Evolutionary conservation across 2,113 vertebrate genomes (phyloP), one percentile per base, ranked within the genome.

Genomic region (Dipodomys spectabilis): DNA sequence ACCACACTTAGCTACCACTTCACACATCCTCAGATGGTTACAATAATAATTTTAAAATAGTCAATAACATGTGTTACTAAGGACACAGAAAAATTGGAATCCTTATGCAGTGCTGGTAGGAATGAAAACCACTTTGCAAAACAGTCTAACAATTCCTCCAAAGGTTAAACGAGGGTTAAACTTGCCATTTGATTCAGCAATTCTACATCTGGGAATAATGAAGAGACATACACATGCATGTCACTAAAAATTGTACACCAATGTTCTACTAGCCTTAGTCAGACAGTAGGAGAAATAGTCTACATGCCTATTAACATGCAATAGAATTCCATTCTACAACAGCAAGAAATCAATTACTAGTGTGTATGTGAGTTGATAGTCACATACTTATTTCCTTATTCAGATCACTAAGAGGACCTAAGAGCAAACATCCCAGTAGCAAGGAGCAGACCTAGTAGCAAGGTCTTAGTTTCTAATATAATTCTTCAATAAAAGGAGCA

Each of bases 71-170:
- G n/a, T 74, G 25, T 82, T 90, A n/a, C 30, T 71, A 2, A 90
- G 20, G 12, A 78, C 62, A n/a, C 87, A 3, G 25, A 73, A 64
- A 92, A 94, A 87, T 4, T 5, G 11, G 73, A 87, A 77, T 28
- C 11, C 22, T 90, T 87, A 77, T 92, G 49, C 10, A 72, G 28
- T 78, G 82, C 91, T 82, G 22, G 5, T 93, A 39, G 32, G 45
- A 94, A 22, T 64, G 18, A 16, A 69, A 73, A 86, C 60, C 22
- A 73, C 44, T 93, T 88, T 88, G 74, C 10, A 67, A 77, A 92
- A 84, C 25, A 92, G 28, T 39, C 84, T 68, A 27, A 45, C 23
- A 69, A 44, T 80, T 75, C 80, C 80, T 92, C 49, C 25, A 90
- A 86, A 57, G 8, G 16, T 44, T 86, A 83, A 81, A 67, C 27